Base-by-base conservation (phyloP, 2,888 invertebrate species). In the Uloborus plumipes region DNA sequence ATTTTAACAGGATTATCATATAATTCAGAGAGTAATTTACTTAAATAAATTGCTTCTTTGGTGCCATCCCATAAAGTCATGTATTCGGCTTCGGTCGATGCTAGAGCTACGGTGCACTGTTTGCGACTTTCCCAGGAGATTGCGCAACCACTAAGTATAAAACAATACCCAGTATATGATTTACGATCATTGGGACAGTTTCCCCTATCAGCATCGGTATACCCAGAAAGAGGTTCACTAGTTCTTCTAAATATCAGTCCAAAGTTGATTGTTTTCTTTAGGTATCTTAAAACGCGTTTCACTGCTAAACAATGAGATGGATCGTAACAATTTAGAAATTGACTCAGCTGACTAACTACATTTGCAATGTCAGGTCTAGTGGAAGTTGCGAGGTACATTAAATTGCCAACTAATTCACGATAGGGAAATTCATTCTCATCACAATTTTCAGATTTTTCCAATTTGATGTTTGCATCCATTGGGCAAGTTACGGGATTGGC, bases 31-130 rank as follows among this genome's bases (percentile, higher is more conserved):
- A 15, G 18, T 58, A 58, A 58, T 58, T 58, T 58, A n/a, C 16
- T 18, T 3, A n/a, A 18, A 58, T 58, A 58, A 13, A 58, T 58
- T 13, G 20, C 4, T 18, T 58, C 58, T 9, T 58, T 58, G 1
- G 58, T 3, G 9, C 20, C 58, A 58, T n/a, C 53, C 1, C 22
- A 22, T 0, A 67, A 15, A 20, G 69, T 47, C 26, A 77, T 55
- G 50, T 77, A 70, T 55, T 77, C 70, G 20, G 77, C 69, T 66
- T 71, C 77, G 16, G 70, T 71, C 2, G 77, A 59, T 16, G 59
- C 58, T 1, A 76, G 58, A n/a, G 76, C 22, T 16, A 70, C 76
- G 15, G 51, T 70, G 20, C 18, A 20, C 31, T 76, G 76, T 50
- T 69, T 53, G n/a, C 59, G 72, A 1, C 47, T 47, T 31, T n/a